Base-by-base conservation (phyloP, 2,888 invertebrate genomes). In the Pterostichus niger region DNA sequence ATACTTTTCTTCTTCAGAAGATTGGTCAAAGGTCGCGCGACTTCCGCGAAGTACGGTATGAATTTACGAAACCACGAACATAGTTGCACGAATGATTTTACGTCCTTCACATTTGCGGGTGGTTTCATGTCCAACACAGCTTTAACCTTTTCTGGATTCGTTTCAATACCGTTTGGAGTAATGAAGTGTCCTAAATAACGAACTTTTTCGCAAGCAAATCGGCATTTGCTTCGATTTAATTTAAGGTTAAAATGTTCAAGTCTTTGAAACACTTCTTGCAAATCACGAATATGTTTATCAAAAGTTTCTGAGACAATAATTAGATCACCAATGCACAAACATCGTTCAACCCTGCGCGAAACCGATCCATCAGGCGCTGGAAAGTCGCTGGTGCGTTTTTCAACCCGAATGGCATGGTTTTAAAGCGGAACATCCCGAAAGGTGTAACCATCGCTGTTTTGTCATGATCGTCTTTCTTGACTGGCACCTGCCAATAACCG, bases 241-340 rank as follows among this genome's bases (percentile, higher is more conserved):
- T 35, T 59, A n/a, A 84, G 73, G 9, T 82, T 59, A 15, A 85
- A 84, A 11, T 59, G 24, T 46, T 59, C 11, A 6, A 85, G 73
- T 77, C 84, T 71, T 13, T 78, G 44, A 52, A 85, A 85, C 0
- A 84, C 84, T 17, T 9, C 31, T 64, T 75, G 10, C 35, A 85
- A 71, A 33, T 85, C 84, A 13, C 46, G 44, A 11, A 82, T 15
- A 78, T 85, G 84, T 61, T 80, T 54, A 10, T 80, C 52, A 46
- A 84, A 84, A 61, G 17, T 56, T 46, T 44, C 56, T 46, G 84
- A 84, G 6, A 84, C 31, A 1, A 84, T 46, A n/a, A 85, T 82
- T 17, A 84, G 15, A 56, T 85, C 84, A 64, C 83, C 84, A 13
- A 84, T 75, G 52, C 84, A 85, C n/a, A 82, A 2, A 24, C 24